Evolutionary conservation across 2,113 vertebrate genomes (phyloP).

Genomic region (Anas platyrhynchos): DNA sequence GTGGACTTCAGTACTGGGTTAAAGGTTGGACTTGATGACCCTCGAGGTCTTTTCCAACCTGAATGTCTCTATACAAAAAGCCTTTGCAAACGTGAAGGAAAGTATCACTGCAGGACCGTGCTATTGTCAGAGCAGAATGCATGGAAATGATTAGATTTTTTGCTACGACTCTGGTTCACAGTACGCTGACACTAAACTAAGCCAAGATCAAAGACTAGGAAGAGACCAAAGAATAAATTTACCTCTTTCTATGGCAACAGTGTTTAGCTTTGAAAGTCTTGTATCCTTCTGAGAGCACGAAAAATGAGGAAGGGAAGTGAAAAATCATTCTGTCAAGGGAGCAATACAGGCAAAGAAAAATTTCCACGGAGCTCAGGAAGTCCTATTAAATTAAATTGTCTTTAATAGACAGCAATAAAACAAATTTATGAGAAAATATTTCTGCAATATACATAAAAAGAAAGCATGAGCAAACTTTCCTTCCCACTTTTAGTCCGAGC

Average conservation of each 20-base stretch:
- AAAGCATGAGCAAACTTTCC: neutral
- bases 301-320: neutral
- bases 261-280: neutral
- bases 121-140: neutral
- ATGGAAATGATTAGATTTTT: neutral
- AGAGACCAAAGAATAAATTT: neutral
- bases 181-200: neutral
- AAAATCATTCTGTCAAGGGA: neutral
- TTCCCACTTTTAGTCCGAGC: neutral
- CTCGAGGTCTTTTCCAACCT: too few relatives aligned
- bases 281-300: neutral
- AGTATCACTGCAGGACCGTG: neutral
- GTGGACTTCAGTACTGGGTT: too few relatives aligned
- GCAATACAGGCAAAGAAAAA: neutral
- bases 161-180: neutral
- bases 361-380: neutral
- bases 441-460: neutral
- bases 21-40: too few relatives aligned
- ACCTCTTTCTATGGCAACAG: neutral
- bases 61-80: neutral
- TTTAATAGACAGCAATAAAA: neutral
- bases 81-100: neutral
- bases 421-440: conserved; percentile 1
- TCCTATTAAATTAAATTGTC: neutral
- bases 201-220: neutral